phyloP scores from a whole-genome alignment of 2,113 vertebrate genomes.

The Condylura cristata region DNA sequence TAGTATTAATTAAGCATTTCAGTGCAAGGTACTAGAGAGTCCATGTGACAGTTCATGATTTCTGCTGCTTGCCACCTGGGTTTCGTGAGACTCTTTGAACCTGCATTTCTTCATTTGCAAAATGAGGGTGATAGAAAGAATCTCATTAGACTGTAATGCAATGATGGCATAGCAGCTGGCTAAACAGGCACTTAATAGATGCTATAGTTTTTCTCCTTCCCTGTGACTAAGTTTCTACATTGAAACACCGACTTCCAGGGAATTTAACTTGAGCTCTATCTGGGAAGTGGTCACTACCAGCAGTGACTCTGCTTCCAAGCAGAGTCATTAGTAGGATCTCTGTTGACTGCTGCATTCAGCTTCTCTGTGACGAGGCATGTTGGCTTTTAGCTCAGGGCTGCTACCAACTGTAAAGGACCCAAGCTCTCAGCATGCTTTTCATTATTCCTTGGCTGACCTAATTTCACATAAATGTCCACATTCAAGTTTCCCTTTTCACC shows the following conservation, averaged over 20 bases:
- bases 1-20: conserved; percentile 3
- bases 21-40: not conserved
- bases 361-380: not conserved
- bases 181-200: not conserved
- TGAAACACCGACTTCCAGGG: not conserved
- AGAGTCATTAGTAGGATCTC: not conserved
- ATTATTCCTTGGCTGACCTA: not conserved
- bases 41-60: not conserved
- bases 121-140: not conserved
- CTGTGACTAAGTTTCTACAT: not conserved
- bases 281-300: not conserved
- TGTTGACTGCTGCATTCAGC: not conserved
- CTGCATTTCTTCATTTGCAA: not conserved
- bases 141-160: not conserved
- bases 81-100: not conserved
- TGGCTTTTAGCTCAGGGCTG: not conserved
- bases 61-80: not conserved
- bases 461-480: not conserved
- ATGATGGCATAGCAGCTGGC: not conserved
- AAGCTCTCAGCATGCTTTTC: not conserved
- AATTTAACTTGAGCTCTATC: not conserved
- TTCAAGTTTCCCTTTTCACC: not conserved
- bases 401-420: not conserved
- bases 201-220: not conserved
- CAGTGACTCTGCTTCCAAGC: not conserved